Evolutionary conservation across 1,140 invertebrate genomes (phyloP).

Genomic region (Plodia interpunctella): DNA sequence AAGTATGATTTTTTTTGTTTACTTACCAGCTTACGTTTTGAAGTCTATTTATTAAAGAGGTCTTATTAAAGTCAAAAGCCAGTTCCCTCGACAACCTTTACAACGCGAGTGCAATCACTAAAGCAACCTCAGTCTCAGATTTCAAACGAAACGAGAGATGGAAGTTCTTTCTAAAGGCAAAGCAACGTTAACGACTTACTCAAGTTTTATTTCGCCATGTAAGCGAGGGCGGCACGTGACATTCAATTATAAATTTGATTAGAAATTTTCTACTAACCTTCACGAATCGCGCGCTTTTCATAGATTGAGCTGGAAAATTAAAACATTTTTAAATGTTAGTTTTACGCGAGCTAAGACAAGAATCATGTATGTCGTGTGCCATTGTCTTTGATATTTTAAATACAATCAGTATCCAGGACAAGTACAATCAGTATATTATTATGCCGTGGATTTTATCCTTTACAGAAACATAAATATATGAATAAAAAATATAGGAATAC

Average conservation of each 20-base stretch:
- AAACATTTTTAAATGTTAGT: not conserved
- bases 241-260: conserved; percentile 70
- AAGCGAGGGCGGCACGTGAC: conserved; percentile 60
- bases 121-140: conserved; percentile 31
- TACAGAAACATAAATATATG: too few relatives aligned
- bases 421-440: too few relatives aligned
- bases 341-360: too few relatives aligned
- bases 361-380: too few relatives aligned
- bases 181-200: conserved; percentile 64
- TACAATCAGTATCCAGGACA: too few relatives aligned
- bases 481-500: too few relatives aligned
- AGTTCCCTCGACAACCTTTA: conserved; percentile 30
- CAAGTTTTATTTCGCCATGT: conserved; percentile 65
- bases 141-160: conserved; percentile 63
- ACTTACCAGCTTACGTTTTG: not conserved
- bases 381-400: too few relatives aligned
- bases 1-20: not conserved
- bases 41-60: not conserved
- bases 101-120: conserved; percentile 34
- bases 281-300: not conserved
- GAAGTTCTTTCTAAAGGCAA: conserved; percentile 60
- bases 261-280: conserved; percentile 38
- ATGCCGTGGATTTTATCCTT: too few relatives aligned
- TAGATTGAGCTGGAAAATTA: not conserved
- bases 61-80: conserved; percentile 10